phyloP scores from a whole-genome alignment of 2,888 invertebrate genomes.

The Monoplex corrugatus region DNA sequence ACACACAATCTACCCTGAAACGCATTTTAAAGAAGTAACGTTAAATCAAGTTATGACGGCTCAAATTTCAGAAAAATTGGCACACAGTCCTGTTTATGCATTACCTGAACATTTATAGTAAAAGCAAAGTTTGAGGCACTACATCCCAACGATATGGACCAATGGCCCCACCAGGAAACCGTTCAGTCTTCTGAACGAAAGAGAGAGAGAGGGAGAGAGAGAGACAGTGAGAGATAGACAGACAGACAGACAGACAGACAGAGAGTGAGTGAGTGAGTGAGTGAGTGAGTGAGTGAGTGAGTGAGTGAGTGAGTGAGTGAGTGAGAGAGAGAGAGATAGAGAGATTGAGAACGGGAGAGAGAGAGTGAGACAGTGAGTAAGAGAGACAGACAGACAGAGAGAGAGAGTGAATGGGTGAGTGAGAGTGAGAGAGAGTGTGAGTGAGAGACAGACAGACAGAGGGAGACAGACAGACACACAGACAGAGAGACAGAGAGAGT shows the following conservation, averaged over 20 bases:
- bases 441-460: not conserved
- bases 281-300: not conserved
- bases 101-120: no score
- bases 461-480: not conserved
- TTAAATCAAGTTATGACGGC: no score
- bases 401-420: not conserved
- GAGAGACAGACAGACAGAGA: not conserved
- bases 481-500: not conserved
- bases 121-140: no score
- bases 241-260: not conserved
- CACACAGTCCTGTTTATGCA: no score
- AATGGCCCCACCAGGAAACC: no score
- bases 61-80: no score
- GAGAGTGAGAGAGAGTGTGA: not conserved
- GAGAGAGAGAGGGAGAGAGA: not conserved
- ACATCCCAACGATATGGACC: no score
- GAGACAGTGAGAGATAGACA: not conserved
- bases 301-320: not conserved
- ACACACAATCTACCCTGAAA: no score
- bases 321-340: not conserved
- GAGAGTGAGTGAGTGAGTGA: not conserved
- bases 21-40: no score
- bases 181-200: not conserved
- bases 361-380: not conserved
- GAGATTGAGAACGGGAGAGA: not conserved